Evolutionary conservation across 1,140 invertebrate species (phyloP).

Genomic region (Spodoptera frugiperda): DNA sequence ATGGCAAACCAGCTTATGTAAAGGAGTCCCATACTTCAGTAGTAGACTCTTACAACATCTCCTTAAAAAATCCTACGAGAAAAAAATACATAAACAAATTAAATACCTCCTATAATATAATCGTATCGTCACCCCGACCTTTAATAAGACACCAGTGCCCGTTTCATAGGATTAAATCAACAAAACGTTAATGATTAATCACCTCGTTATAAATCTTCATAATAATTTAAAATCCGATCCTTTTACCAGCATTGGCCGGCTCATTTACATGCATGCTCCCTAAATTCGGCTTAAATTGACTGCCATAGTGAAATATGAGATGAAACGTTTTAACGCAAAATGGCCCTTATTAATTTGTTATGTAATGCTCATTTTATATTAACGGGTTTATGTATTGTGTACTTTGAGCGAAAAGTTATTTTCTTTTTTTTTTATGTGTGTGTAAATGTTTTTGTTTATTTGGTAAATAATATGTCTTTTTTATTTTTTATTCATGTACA

Average conservation of each 20-base stretch:
- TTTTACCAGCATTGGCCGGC: slow-evolving; percentile 15
- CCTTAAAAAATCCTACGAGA: too few species aligned
- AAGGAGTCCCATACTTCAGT: too few species aligned
- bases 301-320: slow-evolving; percentile 8
- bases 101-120: background rate
- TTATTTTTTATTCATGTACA: too few species aligned
- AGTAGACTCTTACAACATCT: too few species aligned
- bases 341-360: background rate
- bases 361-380: background rate
- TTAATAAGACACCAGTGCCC: background rate
- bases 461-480: too few species aligned
- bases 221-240: slow-evolving; percentile 11
- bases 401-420: background rate
- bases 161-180: slow-evolving; percentile 1
- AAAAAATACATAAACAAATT: too few species aligned
- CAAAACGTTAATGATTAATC: slow-evolving; percentile 34
- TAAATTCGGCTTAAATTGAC: slow-evolving; percentile 20
- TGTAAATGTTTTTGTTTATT: too few species aligned
- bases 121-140: too few species aligned
- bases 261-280: slow-evolving; percentile 24
- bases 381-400: background rate
- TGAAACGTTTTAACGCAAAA: slow-evolving; percentile 5
- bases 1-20: too few species aligned
- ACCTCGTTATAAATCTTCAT: slow-evolving; percentile 30
- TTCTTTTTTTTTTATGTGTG: too few species aligned